Conservation (phyloP, 2,113 vertebrate species). For the Calidris pygmaea region DNA sequence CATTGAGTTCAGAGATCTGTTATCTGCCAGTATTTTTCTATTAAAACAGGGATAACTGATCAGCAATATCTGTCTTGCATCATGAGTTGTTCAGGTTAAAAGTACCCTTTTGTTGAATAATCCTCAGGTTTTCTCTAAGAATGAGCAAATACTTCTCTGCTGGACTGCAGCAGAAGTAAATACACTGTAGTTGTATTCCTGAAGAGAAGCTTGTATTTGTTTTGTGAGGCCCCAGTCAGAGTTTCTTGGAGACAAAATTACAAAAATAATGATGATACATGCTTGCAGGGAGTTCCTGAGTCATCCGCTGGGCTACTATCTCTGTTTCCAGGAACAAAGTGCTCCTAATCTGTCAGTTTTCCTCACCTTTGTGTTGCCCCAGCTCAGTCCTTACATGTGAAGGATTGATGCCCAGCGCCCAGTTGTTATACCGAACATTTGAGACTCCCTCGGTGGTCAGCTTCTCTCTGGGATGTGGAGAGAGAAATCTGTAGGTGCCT, state of each 20-base stretch:
- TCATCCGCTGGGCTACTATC: neutral
- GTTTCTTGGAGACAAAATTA: neutral
- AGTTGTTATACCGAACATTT: neutral
- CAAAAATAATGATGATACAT: neutral
- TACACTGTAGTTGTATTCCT: neutral
- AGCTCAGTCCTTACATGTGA: accelerated
- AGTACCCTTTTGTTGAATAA: neutral
- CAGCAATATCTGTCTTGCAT: neutral
- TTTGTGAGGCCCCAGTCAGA: neutral
- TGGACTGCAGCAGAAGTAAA: neutral
- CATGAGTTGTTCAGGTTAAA: neutral
- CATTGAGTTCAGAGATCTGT: neutral
- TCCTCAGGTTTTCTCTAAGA: neutral
- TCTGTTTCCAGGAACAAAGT: neutral
- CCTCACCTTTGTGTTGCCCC: neutral
- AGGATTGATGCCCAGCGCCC: neutral
- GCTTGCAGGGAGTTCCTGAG: neutral
- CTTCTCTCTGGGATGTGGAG: neutral
- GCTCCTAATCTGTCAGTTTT: neutral
- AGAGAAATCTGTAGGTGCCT: neutral
- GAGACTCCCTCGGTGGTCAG: neutral
- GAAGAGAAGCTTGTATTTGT: neutral
- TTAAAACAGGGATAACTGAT: neutral
- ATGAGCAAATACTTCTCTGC: neutral
- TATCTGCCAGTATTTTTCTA: neutral